Conservation (phyloP, 2,888 invertebrate species). For the Tenthredo mesomela region DNA sequence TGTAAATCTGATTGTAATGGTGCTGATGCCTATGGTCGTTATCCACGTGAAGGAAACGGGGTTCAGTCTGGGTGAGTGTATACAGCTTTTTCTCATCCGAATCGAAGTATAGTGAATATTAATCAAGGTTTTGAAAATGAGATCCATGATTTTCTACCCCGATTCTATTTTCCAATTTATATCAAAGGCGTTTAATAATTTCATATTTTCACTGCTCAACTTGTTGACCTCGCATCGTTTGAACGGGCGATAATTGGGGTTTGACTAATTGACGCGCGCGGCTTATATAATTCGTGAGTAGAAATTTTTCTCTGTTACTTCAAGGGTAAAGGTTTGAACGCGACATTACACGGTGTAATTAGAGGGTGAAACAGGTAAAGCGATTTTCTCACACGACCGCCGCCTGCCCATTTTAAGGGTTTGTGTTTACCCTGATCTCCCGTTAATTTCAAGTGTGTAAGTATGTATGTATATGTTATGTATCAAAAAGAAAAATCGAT, state of each 20-base stretch:
- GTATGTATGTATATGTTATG: no score
- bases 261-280: constrained; percentile 23
- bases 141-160: background rate
- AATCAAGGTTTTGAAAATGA: background rate
- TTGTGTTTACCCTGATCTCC: background rate
- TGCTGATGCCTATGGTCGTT: constrained; percentile 89
- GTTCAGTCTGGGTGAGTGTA: constrained; percentile 88
- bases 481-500: background rate
- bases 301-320: constrained; percentile 2
- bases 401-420: background rate
- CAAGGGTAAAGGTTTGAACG: constrained; percentile 16
- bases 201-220: background rate
- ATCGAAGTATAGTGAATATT: background rate
- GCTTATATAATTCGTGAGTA: background rate
- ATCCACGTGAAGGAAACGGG: constrained; percentile 87
- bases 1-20: constrained; percentile 87
- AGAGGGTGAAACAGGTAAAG: constrained; percentile 14
- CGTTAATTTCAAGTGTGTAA: background rate
- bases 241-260: constrained; percentile 9
- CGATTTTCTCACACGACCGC: constrained; percentile 20
- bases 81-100: no score
- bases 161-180: background rate
- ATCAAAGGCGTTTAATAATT: background rate
- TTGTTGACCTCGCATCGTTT: constrained; percentile 16
- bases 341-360: constrained; percentile 40